Percentiles rank a stretch among this genome's conserved stretches.
Conservation (phyloP, 2,113 vertebrate genomes). For the Pristiophorus japonicus region DNA sequence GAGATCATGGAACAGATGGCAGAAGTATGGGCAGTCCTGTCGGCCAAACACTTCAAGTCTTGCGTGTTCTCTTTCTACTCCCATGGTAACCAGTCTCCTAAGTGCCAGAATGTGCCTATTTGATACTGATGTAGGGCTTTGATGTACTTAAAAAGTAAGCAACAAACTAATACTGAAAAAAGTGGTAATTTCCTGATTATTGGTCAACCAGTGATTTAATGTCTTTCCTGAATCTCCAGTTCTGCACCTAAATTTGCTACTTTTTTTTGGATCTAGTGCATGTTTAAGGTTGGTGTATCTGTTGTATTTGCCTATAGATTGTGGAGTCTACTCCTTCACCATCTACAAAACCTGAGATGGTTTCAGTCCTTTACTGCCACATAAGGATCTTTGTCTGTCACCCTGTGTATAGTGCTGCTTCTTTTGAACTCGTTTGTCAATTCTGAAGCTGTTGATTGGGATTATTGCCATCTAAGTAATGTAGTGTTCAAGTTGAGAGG, state of each 20-base stretch:
- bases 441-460: neutral
- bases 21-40: neutral
- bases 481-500: neutral
- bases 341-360: neutral
- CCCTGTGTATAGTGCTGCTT: neutral
- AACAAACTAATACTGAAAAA: neutral
- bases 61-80: neutral
- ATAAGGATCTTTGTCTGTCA: neutral
- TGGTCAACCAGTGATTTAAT: neutral
- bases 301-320: neutral
- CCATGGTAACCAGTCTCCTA: conserved; percentile 4
- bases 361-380: neutral
- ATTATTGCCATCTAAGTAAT: neutral
- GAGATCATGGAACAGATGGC: neutral
- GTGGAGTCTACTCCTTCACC: neutral
- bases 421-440: neutral
- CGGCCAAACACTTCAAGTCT: neutral
- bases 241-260: neutral
- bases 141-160: neutral
- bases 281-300: neutral
- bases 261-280: neutral
- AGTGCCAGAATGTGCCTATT: neutral
- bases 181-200: neutral
- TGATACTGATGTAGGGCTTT: neutral
- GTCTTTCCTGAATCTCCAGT: neutral